Evolutionary conservation across 2,797 vertebrate genomes (phyloP).

Genomic region (Trachops cirrhosus): DNA sequence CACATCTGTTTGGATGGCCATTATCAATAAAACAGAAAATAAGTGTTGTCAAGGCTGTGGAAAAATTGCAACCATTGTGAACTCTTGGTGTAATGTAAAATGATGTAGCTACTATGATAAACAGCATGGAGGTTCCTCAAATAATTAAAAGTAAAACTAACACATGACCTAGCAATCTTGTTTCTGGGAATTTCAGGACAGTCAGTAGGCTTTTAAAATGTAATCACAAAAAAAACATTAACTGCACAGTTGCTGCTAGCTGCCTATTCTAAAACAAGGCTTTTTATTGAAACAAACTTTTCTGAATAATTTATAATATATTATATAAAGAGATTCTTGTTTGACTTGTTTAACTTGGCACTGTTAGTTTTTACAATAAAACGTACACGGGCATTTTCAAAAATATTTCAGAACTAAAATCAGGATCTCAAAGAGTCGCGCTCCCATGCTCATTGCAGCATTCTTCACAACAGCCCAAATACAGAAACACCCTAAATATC

Average conservation of each 20-base stretch:
- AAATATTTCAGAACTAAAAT: background rate
- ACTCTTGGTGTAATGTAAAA: background rate
- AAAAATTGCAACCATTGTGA: background rate
- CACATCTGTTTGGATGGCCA: background rate
- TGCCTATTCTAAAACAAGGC: slow-evolving; percentile 85
- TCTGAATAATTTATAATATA: slow-evolving; percentile 89
- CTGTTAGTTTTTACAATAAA: slow-evolving; percentile 87
- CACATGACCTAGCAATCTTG: background rate
- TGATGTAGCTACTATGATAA: background rate
- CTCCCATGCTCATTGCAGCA: background rate
- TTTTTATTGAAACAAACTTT: slow-evolving; percentile 89
- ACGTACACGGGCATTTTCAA: background rate
- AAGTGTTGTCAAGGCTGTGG: background rate
- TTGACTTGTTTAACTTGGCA: slow-evolving; percentile 87
- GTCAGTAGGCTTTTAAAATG: slow-evolving; percentile 74
- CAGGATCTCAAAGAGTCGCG: background rate
- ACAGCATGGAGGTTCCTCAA: background rate
- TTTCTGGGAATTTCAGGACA: slow-evolving; percentile 79
- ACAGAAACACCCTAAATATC: background rate
- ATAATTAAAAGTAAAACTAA: slow-evolving; percentile 6
- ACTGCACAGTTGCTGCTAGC: slow-evolving; percentile 85
- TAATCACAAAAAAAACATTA: slow-evolving; percentile 82
- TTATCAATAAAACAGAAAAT: background rate
- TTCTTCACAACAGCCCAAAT: background rate
- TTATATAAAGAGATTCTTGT: slow-evolving; percentile 85